phyloP scores from a whole-genome alignment of 2,888 invertebrate genomes.

The Gibbula magus region DNA sequence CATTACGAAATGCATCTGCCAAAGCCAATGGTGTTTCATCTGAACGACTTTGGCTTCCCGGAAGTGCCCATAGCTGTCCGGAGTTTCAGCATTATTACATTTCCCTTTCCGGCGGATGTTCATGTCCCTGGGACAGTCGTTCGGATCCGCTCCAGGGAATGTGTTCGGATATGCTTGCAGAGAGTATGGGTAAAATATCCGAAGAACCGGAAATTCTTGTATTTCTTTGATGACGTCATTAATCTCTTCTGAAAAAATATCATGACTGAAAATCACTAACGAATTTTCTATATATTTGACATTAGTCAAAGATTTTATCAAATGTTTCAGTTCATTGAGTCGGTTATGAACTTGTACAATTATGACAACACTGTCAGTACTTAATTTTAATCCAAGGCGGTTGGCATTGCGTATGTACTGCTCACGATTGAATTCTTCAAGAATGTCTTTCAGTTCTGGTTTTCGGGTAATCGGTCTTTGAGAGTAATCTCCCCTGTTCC shows the following conservation, averaged over 20 bases:
- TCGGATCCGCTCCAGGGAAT: slow-evolving; percentile 11
- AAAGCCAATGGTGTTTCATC: slow-evolving; percentile 31
- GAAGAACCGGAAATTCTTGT: slow-evolving; percentile 19
- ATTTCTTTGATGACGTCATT: slow-evolving; percentile 6
- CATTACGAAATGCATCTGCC: slow-evolving; percentile 26
- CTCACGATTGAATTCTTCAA: not conserved
- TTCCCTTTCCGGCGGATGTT: not conserved
- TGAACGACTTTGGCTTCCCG: slow-evolving; percentile 28
- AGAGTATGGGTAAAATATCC: slow-evolving; percentile 22
- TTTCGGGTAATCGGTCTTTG: not conserved
- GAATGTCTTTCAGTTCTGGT: not conserved
- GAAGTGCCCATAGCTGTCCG: slow-evolving; percentile 22
- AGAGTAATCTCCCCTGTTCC: not conserved
- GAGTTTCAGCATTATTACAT: slow-evolving; percentile 17
- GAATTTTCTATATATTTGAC: slow-evolving; percentile 15
- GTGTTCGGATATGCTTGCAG: not conserved
- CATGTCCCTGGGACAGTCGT: slow-evolving; percentile 24
- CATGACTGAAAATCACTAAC: slow-evolving; percentile 28
- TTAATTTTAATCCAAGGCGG: not conserved
- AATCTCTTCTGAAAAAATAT: not conserved
- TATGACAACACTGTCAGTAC: slow-evolving; percentile 6
- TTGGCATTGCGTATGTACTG: not conserved
- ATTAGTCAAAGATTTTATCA: slow-evolving; percentile 22
- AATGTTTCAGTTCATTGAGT: not conserved
- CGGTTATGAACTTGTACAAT: slow-evolving; percentile 27